Evolutionary conservation across 2,888 invertebrate species (phyloP), one percentile per base, ranked within the genome.

Genomic region (Pimpla rufipes): DNA sequence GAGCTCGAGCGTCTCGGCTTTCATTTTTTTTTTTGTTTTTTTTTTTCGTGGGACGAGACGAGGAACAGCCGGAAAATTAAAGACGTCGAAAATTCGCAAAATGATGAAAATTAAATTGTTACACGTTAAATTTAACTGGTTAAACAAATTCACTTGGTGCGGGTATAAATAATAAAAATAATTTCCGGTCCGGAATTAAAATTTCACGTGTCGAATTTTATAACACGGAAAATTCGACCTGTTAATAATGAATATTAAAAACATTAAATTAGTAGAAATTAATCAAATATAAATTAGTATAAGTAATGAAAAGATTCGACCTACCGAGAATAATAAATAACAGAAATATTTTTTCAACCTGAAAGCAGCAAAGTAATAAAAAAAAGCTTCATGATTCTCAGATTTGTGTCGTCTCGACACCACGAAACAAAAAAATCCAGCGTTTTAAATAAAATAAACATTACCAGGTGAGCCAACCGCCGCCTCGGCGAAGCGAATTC

Each of bases 401-500:
- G 45, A n/a, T n/a, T 45, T 45, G 11, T 13, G 11, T 45, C n/a
- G n/a, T 47, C 16, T 47, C 47, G 29, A 2, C 2, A 29, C 29
- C 29, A 5, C 2, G 29, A 29, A 29, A 29, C n/a, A 29, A 29
- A 29, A 13, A 45, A 45, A 45, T 11, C 45, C 4, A 3, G n/a
- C 5, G 55, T 59, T 57, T 57, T 57, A 2, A 29, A n/a, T 29
- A 57, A 35, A 57, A 13, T 57, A 29, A 29, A 57, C 57, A 13
- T 57, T 57, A 23, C 55, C 21, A 45, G 23, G 18, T 52, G 6
- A n/a, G 11, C 47, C 16, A 66, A 64, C 42, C 47, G 29, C 35
- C 42, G 42, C 57, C 37, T 8, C 62, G 52, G 29, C 40, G 67
- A n/a, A n/a, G 73, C 67, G 50, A 77, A 71, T 71, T 66, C 18